Conservation (phyloP, 1,140 invertebrate genomes). For the Solenopsis invicta region DNA sequence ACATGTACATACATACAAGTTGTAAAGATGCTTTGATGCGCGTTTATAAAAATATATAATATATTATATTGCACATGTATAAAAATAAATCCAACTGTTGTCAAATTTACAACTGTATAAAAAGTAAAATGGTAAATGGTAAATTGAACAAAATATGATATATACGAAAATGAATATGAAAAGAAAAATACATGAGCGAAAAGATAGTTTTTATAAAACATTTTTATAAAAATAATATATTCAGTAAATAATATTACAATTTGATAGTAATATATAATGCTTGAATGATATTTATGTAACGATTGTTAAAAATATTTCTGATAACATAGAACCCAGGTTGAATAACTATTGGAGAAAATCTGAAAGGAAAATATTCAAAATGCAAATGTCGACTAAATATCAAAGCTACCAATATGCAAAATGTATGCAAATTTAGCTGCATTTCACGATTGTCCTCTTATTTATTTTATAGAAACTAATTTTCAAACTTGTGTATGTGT, state of each 20-base stretch:
- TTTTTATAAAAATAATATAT: conserved; percentile 13
- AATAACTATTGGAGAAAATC: not conserved
- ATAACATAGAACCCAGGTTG: not conserved
- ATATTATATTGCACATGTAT: not conserved
- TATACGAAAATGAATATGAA: not conserved
- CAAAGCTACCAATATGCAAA: conserved; percentile 30
- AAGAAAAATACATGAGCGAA: not conserved
- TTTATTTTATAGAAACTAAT: conserved; percentile 49
- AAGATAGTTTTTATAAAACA: conserved; percentile 9
- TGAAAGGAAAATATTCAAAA: conserved; percentile 42
- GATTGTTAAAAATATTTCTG: not conserved
- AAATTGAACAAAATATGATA: not conserved
- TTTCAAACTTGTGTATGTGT: conserved; percentile 19
- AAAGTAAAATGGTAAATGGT: not conserved
- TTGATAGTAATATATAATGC: not conserved
- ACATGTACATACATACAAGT: not conserved
- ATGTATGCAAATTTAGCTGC: conserved; percentile 52
- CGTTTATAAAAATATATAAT: too few relatives aligned
- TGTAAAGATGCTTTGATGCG: too few relatives aligned
- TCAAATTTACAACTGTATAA: not conserved
- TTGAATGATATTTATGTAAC: not conserved
- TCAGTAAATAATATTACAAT: not conserved
- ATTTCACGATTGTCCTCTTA: conserved; percentile 25
- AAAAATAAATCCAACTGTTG: not conserved
- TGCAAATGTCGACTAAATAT: conserved; percentile 45